Percentiles rank a stretch among this genome's conserved stretches.
These are phyloP conservation scores for Brachypalpus laphriformis DNA, from an alignment of 2,888 invertebrate species.

Conservation along the genomic window DNA sequence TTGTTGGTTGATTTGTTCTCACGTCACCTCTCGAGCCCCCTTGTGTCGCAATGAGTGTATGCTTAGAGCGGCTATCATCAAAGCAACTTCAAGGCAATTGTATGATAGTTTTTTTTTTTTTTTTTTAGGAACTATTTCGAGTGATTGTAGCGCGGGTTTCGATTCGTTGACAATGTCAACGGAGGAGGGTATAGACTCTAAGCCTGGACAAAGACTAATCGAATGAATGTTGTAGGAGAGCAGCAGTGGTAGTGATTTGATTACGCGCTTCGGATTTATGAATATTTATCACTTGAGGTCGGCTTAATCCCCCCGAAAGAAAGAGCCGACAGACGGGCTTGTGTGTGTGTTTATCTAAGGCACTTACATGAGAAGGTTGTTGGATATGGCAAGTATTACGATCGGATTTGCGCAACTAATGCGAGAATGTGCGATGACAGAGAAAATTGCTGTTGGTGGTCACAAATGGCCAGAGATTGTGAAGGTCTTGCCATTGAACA, in stretches of 20 bases:
- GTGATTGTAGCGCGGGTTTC: conserved; percentile 69
- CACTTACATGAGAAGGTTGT: conserved; percentile 46
- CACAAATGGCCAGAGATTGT: conserved; percentile 5
- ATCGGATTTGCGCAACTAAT: conserved; percentile 45
- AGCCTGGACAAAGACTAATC: conserved; percentile 50
- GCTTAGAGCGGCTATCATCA: conserved; percentile 56
- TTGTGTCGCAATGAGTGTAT: conserved; percentile 56
- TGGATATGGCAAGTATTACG: conserved; percentile 30
- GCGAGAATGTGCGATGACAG: conserved; percentile 14
- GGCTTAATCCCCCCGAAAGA: conserved; percentile 55
- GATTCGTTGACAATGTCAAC: conserved; percentile 71
- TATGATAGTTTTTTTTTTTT: conserved; percentile 30
- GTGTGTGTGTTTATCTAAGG: conserved; percentile 46
- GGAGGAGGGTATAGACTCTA: conserved; percentile 27
- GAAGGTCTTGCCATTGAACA: conserved; percentile 9
- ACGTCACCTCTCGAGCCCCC: conserved; percentile 69
- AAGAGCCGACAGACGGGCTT: conserved; percentile 16
- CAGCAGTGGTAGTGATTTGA: conserved; percentile 49
- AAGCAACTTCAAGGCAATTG: conserved; percentile 47
- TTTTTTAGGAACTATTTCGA: conserved; percentile 54
- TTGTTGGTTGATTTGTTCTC: conserved; percentile 73
- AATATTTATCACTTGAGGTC: conserved; percentile 64
- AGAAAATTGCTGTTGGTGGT: conserved; percentile 47
- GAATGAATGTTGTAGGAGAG: conserved; percentile 43
- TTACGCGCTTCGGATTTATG: conserved; percentile 56